Conservation (phyloP, 2,888 invertebrate genomes). For the Ormyrus pomaceus region DNA sequence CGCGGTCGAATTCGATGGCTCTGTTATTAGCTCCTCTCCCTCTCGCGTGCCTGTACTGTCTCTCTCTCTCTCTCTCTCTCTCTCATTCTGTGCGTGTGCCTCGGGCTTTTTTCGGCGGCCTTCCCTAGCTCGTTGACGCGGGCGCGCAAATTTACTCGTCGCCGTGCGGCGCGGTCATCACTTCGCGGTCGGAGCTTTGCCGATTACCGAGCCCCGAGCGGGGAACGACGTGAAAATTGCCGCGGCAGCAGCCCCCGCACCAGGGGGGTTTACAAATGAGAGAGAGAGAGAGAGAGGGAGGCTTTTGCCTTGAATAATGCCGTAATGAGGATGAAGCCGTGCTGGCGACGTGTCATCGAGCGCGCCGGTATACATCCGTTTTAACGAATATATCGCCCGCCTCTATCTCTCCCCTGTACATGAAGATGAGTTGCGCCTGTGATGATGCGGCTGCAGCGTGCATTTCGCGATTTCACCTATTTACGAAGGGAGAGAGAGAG, state of each 20-base stretch:
- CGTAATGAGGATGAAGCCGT: slow-evolving; percentile 57
- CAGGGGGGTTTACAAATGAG: slow-evolving; percentile 31
- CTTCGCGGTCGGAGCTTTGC: slow-evolving; percentile 62
- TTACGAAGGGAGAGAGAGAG: neutral
- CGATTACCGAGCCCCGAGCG: slow-evolving; percentile 54
- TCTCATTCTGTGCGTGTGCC: neutral
- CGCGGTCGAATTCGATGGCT: slow-evolving; percentile 36
- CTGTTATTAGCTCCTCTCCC: slow-evolving; percentile 42
- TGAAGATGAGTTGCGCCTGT: neutral
- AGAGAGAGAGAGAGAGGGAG: slow-evolving; percentile 39
- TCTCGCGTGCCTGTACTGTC: neutral
- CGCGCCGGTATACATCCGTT: neutral
- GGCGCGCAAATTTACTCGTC: slow-evolving; percentile 1
- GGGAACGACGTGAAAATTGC: slow-evolving; percentile 66
- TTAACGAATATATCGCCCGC: slow-evolving; percentile 7
- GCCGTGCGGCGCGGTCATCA: slow-evolving; percentile 57
- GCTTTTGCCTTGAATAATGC: slow-evolving; percentile 62
- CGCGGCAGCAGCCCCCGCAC: neutral
- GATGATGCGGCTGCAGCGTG: no score
- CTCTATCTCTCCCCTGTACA: neutral
- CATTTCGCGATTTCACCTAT: slow-evolving; percentile 8
- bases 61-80: no score
- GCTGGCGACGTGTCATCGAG: slow-evolving; percentile 25
- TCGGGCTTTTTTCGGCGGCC: no score
- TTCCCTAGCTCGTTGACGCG: neutral